A percentile compares a stretch with the other conserved stretches of the same genome.
Evolutionary conservation across 1,140 invertebrate species (phyloP).

Genomic region (Cydia splendana): DNA sequence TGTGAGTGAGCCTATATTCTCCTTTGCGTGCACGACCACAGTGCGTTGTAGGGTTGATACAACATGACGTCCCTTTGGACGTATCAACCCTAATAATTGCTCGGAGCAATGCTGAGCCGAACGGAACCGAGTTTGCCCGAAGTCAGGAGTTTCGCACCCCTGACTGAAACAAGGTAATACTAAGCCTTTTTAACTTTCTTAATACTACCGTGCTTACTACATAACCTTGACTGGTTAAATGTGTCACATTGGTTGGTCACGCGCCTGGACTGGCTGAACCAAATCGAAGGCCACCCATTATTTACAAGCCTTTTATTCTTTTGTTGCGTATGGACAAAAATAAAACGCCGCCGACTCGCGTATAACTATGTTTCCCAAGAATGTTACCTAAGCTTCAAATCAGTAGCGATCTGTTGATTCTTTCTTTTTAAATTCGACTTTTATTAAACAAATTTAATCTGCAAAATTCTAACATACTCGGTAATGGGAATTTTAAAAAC

Average conservation of each 20-base stretch:
- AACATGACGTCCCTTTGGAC: no score
- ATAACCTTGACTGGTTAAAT: background rate
- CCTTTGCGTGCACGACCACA: no score
- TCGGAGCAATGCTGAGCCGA: no score
- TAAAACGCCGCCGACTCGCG: background rate
- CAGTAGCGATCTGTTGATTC: background rate
- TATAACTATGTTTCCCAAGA: background rate
- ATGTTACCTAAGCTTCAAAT: background rate
- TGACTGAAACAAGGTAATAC: background rate
- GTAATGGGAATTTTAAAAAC: no score
- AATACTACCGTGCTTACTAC: no score
- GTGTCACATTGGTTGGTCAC: background rate
- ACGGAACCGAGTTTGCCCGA: no score
- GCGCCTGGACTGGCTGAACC: background rate
- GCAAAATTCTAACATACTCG: no score
- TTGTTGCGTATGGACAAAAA: constrained; percentile 8
- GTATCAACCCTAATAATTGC: no score
- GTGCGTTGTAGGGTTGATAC: no score
- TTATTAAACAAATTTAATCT: no score
- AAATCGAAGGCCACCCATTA: constrained; percentile 8
- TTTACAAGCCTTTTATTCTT: constrained; percentile 18
- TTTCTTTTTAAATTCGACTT: background rate
- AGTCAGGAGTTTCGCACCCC: no score
- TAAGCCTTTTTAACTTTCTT: background rate
- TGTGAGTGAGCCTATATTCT: no score